Evolutionary conservation across 2,113 vertebrate genomes (phyloP).

Genomic region (Gopherus flavomarginatus): DNA sequence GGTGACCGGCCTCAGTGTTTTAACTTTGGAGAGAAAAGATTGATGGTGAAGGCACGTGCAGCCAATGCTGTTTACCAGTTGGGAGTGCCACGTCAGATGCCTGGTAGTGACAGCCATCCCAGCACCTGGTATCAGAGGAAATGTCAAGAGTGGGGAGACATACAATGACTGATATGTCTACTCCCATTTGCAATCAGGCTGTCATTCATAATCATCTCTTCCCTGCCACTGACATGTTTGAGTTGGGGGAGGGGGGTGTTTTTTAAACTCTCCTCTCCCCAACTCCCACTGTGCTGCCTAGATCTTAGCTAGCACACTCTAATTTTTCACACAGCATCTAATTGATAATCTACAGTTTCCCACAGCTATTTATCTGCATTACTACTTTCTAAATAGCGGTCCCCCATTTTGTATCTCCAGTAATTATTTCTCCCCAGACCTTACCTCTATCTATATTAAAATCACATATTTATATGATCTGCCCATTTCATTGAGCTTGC

Average conservation of each 20-base stretch:
- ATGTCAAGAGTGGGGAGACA: not conserved
- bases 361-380: not conserved
- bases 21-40: not conserved
- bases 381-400: not conserved
- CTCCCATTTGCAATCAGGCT: not conserved
- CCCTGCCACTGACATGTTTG: not conserved
- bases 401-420: not conserved
- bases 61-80: not conserved
- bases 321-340: not conserved
- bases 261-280: not conserved
- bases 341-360: not conserved
- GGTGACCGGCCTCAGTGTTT: not conserved
- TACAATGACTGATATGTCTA: constrained; percentile 2
- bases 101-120: not conserved
- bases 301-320: not conserved
- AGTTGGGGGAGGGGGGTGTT: not conserved
- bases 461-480: not conserved
- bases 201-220: not conserved
- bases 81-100: not conserved
- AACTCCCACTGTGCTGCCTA: not conserved
- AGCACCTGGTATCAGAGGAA: not conserved
- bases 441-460: not conserved
- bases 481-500: not conserved
- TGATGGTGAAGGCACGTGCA: not conserved
- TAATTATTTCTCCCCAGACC: constrained; percentile 5